Conservation (phyloP, 2,888 invertebrate species). For the Aphidoletes aphidimyza region DNA sequence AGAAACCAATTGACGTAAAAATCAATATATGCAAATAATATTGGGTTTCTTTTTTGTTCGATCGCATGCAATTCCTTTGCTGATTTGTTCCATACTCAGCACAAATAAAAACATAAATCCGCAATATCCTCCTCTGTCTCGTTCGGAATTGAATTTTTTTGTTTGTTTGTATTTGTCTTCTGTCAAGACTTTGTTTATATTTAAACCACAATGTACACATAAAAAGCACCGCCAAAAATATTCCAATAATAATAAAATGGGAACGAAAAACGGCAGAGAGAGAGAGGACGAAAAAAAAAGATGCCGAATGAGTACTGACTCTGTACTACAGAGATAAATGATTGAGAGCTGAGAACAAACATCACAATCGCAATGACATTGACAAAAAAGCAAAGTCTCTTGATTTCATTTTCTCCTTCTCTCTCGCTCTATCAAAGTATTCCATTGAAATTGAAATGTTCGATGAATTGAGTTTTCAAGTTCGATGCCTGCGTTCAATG, state of each 20-base stretch:
- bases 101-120: neutral
- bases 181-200: neutral
- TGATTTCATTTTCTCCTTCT: no score
- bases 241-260: neutral
- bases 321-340: neutral
- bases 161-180: neutral
- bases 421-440: neutral
- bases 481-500: neutral
- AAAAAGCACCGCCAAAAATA: neutral
- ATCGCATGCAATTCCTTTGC: neutral
- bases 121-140: no score
- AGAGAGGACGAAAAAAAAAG: no score
- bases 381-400: neutral
- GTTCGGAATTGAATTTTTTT: no score
- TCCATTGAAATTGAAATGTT: slow-evolving; percentile 17
- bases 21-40: slow-evolving; percentile 8
- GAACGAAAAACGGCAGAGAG: neutral
- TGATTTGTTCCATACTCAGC: neutral
- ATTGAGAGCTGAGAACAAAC: neutral
- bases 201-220: neutral
- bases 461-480: slow-evolving; percentile 40
- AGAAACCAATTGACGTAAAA: neutral
- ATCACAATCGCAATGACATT: neutral
- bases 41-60: neutral
- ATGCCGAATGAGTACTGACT: no score